phyloP scores from a whole-genome alignment of 2,113 vertebrate species.

The Neotragus pygmaeus region DNA sequence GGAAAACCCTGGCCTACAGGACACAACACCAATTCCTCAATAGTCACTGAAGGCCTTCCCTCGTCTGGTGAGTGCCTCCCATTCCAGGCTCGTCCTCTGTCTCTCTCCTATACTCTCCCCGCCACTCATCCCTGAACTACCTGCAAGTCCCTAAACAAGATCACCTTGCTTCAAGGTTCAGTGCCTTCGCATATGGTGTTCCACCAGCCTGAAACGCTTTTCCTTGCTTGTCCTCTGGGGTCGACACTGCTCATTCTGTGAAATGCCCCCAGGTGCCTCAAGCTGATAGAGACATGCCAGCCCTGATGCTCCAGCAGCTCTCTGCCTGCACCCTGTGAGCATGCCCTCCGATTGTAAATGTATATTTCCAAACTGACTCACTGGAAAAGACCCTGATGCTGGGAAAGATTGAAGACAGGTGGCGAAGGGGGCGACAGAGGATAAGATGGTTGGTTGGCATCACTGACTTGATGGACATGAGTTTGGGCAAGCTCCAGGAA shows the following conservation, averaged over 20 bases:
- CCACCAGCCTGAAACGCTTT: not conserved
- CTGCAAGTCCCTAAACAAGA: not conserved
- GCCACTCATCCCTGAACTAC: not conserved
- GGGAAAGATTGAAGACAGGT: not conserved
- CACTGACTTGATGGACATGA: not conserved
- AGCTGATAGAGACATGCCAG: not conserved
- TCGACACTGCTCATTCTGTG: not conserved
- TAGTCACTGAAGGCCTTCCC: not conserved
- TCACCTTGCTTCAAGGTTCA: not conserved
- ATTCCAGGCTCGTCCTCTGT: not conserved
- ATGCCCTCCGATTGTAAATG: not conserved
- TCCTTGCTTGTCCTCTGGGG: not conserved
- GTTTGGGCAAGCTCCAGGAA: not conserved
- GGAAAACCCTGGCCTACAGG: not conserved
- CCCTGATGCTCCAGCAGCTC: not conserved
- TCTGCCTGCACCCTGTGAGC: not conserved
- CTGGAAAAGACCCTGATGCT: not conserved
- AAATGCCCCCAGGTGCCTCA: not conserved
- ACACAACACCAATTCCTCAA: not conserved
- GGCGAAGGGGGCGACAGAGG: not conserved
- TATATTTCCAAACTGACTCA: not conserved
- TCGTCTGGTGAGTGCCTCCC: not conserved
- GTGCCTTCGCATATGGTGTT: not conserved
- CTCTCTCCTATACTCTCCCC: not conserved
- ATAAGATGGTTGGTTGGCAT: not conserved